phyloP scores from a whole-genome alignment of 2,888 invertebrate genomes.

The Stenodema calcarata region DNA sequence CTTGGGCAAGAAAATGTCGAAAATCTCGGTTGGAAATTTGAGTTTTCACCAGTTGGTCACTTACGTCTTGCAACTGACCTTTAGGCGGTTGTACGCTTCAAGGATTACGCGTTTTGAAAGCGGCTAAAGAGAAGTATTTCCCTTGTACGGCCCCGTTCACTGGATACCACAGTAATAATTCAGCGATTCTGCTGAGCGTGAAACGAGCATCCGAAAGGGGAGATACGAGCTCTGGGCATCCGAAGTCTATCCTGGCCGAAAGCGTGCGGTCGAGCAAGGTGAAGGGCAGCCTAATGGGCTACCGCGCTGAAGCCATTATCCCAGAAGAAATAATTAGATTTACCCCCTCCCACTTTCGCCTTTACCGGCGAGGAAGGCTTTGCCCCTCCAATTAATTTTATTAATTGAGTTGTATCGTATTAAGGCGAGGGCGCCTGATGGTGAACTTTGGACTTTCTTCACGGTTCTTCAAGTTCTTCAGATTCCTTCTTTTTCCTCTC shows the following conservation, averaged over 20 bases:
- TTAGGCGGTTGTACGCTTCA: no score
- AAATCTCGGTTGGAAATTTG: no score
- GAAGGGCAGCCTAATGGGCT: conserved; percentile 15
- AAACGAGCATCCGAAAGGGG: neutral
- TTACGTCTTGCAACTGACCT: no score
- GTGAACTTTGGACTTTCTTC: conserved; percentile 13
- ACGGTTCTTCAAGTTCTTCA: neutral
- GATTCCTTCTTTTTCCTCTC: neutral
- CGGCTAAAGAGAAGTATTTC: neutral
- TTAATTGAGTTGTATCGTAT: conserved; percentile 53
- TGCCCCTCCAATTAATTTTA: conserved; percentile 51
- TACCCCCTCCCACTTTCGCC: conserved; percentile 10
- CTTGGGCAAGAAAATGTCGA: no score
- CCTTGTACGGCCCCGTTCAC: neutral
- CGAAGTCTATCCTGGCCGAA: neutral
- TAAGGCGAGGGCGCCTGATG: conserved; percentile 29
- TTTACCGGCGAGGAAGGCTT: neutral
- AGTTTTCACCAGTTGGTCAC: no score
- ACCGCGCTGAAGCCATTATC: conserved; percentile 27
- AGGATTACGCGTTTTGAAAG: neutral
- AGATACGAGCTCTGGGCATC: neutral
- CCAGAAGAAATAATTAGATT: conserved; percentile 44
- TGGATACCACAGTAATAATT: neutral
- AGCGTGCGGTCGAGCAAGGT: neutral
- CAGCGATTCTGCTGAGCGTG: neutral